Evolutionary conservation across 1,140 invertebrate species (phyloP).

Genomic region (Dinothrombium tinctorium): DNA sequence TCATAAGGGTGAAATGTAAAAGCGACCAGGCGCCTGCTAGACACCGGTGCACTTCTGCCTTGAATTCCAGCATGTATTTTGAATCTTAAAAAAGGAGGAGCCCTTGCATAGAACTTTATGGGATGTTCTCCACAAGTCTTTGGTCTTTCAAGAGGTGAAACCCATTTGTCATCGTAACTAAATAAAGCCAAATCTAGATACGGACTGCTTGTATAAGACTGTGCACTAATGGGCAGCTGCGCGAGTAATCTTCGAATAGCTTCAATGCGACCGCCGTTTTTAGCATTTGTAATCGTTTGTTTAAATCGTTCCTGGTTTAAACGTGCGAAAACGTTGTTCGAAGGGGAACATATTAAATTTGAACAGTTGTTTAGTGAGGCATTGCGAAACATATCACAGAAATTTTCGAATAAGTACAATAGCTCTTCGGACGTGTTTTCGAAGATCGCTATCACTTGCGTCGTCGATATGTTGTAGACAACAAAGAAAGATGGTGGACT

Average conservation of each 20-base stretch:
- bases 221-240: slow-evolving; percentile 78
- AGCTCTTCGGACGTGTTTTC: slow-evolving; percentile 71
- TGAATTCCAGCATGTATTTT: slow-evolving; percentile 54
- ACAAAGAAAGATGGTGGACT: slow-evolving; percentile 67
- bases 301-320: slow-evolving; percentile 44
- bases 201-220: slow-evolving; percentile 74
- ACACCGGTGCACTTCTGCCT: slow-evolving; percentile 30
- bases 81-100: slow-evolving; percentile 69
- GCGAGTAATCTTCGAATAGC: slow-evolving; percentile 68
- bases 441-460: slow-evolving; percentile 53
- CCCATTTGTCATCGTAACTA: slow-evolving; percentile 87
- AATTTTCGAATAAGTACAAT: slow-evolving; percentile 65
- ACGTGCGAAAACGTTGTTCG: slow-evolving; percentile 64
- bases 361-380: slow-evolving; percentile 50
- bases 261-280: slow-evolving; percentile 56
- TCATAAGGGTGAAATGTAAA: slow-evolving; percentile 94
- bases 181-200: slow-evolving; percentile 80
- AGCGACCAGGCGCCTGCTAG: slow-evolving; percentile 57
- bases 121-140: slow-evolving; percentile 81
- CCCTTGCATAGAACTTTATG: slow-evolving; percentile 71
- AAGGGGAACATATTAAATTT: slow-evolving; percentile 69
- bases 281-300: slow-evolving; percentile 61
- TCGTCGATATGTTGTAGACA: slow-evolving; percentile 66
- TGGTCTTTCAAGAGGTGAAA: slow-evolving; percentile 79
- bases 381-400: slow-evolving; percentile 78